phyloP scores from a whole-genome alignment of 2,797 vertebrate genomes.

The Alfaro cultratus region DNA sequence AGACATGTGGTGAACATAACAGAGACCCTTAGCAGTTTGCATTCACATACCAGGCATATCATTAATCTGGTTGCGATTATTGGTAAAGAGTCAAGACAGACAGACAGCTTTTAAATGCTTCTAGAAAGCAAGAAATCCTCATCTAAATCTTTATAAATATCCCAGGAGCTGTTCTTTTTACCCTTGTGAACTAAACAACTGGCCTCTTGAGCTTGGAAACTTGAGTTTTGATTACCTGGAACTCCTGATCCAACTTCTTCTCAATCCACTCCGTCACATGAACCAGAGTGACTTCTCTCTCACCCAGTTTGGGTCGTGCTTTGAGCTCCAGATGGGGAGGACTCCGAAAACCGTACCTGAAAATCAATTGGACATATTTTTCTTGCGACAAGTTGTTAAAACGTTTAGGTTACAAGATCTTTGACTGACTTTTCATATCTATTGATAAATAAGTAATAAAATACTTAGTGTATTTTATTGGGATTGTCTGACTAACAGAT shows the following conservation, averaged over 20 bases:
- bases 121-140: conserved; percentile 36
- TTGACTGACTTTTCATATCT: background rate
- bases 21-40: conserved; percentile 42
- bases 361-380: conserved; percentile 3
- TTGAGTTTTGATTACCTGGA: conserved; percentile 85
- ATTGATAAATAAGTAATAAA: background rate
- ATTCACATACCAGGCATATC: conserved; percentile 45
- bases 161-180: conserved; percentile 18
- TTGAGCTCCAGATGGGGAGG: conserved; percentile 95
- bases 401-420: background rate
- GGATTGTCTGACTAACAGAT: background rate
- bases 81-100: conserved; percentile 36
- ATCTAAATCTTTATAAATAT: background rate
- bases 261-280: conserved; percentile 99
- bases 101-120: conserved; percentile 33
- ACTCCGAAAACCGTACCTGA: conserved; percentile 95
- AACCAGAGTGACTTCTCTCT: conserved; percentile 95
- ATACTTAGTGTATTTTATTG: background rate
- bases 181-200: background rate
- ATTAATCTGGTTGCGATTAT: conserved; percentile 49
- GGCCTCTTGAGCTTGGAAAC: background rate
- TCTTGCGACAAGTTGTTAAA: background rate
- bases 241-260: conserved; percentile 96
- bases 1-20: conserved; percentile 47
- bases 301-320: conserved; percentile 96